Conservation (phyloP, 2,113 vertebrate species). For the Hemibagrus wyckioides region DNA sequence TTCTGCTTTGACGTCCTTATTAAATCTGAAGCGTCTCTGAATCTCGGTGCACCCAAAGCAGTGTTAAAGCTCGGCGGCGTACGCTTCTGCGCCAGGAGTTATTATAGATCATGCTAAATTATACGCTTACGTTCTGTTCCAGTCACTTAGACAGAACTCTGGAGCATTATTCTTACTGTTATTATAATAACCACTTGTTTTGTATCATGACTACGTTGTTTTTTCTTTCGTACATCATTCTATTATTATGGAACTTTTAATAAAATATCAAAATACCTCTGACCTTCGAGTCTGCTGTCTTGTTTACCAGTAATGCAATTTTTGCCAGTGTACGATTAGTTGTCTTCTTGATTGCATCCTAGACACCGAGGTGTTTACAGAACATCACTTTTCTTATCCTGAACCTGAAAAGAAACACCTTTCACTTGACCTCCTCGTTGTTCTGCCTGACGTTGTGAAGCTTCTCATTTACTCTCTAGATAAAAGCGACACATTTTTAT, state of each 20-base stretch:
- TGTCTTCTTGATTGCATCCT: not conserved
- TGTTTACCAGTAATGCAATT: not conserved
- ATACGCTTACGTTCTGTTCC: not conserved
- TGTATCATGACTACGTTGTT: not conserved
- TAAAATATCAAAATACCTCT: too few relatives aligned
- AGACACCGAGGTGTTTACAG: not conserved
- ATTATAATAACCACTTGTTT: not conserved
- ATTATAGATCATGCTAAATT: not conserved
- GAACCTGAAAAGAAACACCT: not conserved
- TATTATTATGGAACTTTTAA: not conserved
- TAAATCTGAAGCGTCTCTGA: constrained; percentile 12
- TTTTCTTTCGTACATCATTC: not conserved
- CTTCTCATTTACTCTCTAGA: not conserved
- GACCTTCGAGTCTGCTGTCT: not conserved
- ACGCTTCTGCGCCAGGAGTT: constrained; percentile 1
- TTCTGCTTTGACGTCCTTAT: not conserved
- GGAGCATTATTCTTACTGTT: not conserved
- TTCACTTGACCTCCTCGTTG: not conserved
- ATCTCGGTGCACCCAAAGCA: not conserved
- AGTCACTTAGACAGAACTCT: not conserved
- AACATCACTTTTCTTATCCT: not conserved
- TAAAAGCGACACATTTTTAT: constrained; percentile 16
- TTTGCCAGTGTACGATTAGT: not conserved
- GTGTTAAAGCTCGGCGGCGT: not conserved
- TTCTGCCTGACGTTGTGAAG: not conserved